Conservation (phyloP, 1,140 invertebrate species). For the Venturia canescens region DNA sequence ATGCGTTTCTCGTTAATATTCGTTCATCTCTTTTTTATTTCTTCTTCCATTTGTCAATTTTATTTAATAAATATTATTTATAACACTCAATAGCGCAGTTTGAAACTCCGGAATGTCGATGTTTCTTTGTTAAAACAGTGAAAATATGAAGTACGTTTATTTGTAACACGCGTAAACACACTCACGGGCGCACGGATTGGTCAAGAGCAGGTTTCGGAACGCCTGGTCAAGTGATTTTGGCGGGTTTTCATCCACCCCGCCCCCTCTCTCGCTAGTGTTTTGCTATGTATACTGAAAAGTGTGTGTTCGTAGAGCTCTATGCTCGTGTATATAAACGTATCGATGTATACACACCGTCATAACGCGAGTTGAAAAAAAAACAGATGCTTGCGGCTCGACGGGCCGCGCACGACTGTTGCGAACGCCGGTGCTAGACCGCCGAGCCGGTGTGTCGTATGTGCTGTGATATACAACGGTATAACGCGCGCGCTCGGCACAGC, state of each 20-base stretch:
- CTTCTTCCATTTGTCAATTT: too few relatives aligned
- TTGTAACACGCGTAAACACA: neutral
- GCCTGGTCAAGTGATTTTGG: slow-evolving; percentile 15
- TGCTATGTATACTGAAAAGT: neutral
- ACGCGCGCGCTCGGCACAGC: slow-evolving; percentile 45
- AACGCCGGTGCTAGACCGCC: slow-evolving; percentile 50
- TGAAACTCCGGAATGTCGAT: too few relatives aligned
- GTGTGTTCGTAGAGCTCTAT: neutral
- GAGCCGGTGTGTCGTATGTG: slow-evolving; percentile 45
- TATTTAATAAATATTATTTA: too few relatives aligned
- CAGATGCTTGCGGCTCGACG: slow-evolving; percentile 64
- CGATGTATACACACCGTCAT: neutral
- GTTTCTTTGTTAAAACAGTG: too few relatives aligned
- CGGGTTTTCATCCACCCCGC: slow-evolving; percentile 25
- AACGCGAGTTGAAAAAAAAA: neutral
- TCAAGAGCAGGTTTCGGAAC: neutral
- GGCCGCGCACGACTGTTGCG: slow-evolving; percentile 68
- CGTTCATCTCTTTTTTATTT: neutral
- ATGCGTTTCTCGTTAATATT: too few relatives aligned
- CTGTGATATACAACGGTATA: slow-evolving; percentile 54
- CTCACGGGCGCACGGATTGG: slow-evolving; percentile 29
- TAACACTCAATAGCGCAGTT: too few relatives aligned
- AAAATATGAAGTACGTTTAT: too few relatives aligned
- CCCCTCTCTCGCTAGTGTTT: slow-evolving; percentile 15
- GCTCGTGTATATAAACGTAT: slow-evolving; percentile 27